phyloP scores from a whole-genome alignment of 2,888 invertebrate genomes.

The Drosophila antonietae region DNA sequence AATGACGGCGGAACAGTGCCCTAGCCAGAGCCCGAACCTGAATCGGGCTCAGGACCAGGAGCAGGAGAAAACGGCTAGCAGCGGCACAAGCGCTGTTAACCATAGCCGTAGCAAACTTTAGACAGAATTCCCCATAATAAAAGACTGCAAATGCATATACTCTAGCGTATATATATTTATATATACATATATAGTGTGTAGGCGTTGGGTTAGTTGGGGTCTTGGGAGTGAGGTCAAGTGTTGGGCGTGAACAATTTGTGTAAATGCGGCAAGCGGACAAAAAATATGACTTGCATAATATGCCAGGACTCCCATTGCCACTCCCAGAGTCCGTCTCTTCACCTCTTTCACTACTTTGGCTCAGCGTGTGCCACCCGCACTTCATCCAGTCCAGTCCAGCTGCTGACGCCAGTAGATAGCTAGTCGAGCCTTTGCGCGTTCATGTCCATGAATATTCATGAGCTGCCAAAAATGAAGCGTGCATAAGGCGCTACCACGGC shows the following conservation, averaged over 20 bases:
- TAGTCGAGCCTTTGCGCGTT: constrained; percentile 69
- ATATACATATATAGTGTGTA: not conserved
- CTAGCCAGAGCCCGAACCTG: not conserved
- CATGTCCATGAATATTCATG: constrained; percentile 84
- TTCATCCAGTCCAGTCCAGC: constrained; percentile 26
- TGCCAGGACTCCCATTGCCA: not conserved
- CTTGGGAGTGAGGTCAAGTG: constrained; percentile 10
- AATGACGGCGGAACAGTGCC: no score
- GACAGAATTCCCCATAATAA: constrained; percentile 27
- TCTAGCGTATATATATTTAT: not conserved
- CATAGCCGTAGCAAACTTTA: constrained; percentile 25
- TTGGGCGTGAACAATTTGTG: constrained; percentile 58
- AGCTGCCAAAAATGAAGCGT: constrained; percentile 72
- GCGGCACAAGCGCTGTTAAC: constrained; percentile 3
- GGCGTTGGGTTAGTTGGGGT: not conserved
- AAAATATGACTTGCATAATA: constrained; percentile 62
- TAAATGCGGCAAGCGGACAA: constrained; percentile 36
- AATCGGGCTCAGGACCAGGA: not conserved
- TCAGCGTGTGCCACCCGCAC: not conserved
- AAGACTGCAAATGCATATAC: constrained; percentile 14
- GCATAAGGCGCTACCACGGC: constrained; percentile 49
- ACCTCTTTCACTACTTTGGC: not conserved
- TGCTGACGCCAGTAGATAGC: constrained; percentile 47
- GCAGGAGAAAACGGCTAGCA: not conserved
- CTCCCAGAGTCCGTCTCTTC: not conserved